Percentiles rank a stretch among this genome's conserved stretches.
Evolutionary conservation across 1,140 invertebrate species (phyloP).

Genomic region (Lepidurus apus): DNA sequence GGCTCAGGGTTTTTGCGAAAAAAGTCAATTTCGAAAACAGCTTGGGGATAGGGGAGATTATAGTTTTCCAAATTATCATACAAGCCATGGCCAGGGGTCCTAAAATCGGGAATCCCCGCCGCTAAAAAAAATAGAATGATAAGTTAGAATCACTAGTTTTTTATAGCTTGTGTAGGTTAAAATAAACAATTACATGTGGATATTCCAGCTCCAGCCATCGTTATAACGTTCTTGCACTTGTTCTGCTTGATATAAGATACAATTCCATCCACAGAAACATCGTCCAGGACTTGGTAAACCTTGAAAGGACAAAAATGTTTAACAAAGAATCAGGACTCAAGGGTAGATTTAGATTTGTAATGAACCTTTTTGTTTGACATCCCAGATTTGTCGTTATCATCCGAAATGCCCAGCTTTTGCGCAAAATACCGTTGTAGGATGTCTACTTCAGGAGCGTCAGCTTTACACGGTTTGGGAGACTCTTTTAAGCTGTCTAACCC

Average conservation of each 20-base stretch:
- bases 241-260: slow-evolving; percentile 64
- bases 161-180: not conserved
- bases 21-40: slow-evolving; percentile 88
- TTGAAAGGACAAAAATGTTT: not conserved
- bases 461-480: not conserved
- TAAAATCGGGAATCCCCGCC: slow-evolving; percentile 90
- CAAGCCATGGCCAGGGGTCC: slow-evolving; percentile 81
- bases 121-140: slow-evolving; percentile 56
- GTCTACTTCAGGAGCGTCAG: not conserved
- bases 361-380: not conserved
- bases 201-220: slow-evolving; percentile 89
- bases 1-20: slow-evolving; percentile 75
- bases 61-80: slow-evolving; percentile 91
- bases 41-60: slow-evolving; percentile 84
- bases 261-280: slow-evolving; percentile 60
- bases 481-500: slow-evolving; percentile 4
- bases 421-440: not conserved
- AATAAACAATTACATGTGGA: slow-evolving; percentile 71
- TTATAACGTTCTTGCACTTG: slow-evolving; percentile 79
- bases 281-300: slow-evolving; percentile 49
- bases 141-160: slow-evolving; percentile 31
- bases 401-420: not conserved
- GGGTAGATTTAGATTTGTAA: not conserved
- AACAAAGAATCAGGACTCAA: not conserved
- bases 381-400: not conserved